These are phyloP conservation scores for Leucophenga montana DNA, from an alignment of 2,888 invertebrate genomes.

Conservation along the genomic window DNA sequence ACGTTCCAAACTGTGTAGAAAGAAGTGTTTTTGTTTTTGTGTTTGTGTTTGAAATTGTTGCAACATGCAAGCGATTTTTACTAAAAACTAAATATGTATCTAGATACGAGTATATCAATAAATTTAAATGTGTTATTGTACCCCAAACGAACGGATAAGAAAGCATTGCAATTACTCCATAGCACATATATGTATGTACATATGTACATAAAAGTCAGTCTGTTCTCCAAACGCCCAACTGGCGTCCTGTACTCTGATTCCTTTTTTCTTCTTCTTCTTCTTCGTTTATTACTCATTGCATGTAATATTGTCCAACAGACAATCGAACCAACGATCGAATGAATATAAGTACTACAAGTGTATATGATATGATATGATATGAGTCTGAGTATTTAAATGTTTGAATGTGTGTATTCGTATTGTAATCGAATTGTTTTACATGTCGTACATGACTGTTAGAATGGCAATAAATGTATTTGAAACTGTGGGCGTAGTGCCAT, in stretches of 20 bases:
- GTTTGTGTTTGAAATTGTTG: conserved; percentile 1
- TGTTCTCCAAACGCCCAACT: not conserved
- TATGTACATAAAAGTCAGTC: too few relatives aligned
- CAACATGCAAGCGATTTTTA: not conserved
- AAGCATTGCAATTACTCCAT: not conserved
- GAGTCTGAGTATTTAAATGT: not conserved
- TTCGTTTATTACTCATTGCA: not conserved
- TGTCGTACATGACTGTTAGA: conserved; percentile 22
- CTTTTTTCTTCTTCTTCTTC: not conserved
- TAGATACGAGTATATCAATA: too few relatives aligned
- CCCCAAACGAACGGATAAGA: not conserved
- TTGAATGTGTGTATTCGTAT: not conserved
- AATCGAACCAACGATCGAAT: not conserved
- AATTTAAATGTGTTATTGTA: too few relatives aligned
- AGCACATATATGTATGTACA: not conserved
- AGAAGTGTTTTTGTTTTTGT: not conserved
- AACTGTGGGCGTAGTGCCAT: not conserved
- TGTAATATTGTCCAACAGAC: conserved; percentile 6
- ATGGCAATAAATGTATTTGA: conserved; percentile 20
- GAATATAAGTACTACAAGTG: not conserved
- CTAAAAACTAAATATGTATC: not conserved
- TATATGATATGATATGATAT: not conserved
- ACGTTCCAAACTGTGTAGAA: not conserved
- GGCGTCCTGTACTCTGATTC: not conserved
- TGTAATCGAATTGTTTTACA: conserved; percentile 22